Percentiles rank a stretch among this genome's conserved stretches.
Evolutionary conservation across 1,140 invertebrate species (phyloP).

Genomic region (Cryptotermes secundus): DNA sequence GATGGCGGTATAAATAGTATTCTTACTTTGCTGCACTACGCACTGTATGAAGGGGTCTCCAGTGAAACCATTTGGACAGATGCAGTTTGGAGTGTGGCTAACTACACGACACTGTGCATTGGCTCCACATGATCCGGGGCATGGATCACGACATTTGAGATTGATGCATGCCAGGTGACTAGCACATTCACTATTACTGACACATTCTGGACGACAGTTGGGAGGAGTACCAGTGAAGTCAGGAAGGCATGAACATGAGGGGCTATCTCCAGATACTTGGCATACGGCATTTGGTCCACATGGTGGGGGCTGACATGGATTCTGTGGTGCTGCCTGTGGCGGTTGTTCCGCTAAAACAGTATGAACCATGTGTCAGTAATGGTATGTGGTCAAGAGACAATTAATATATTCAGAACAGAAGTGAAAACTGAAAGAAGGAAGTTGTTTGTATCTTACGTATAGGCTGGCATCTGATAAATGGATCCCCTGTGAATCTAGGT

Average conservation of each 20-base stretch:
- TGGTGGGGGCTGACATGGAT: slow-evolving; percentile 45
- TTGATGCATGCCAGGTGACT: slow-evolving; percentile 61
- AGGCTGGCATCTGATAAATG: slow-evolving; percentile 41
- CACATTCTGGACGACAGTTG: slow-evolving; percentile 63
- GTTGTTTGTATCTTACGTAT: slow-evolving; percentile 32
- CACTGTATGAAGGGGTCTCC: slow-evolving; percentile 65
- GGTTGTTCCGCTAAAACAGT: slow-evolving; percentile 40
- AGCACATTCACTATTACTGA: slow-evolving; percentile 62
- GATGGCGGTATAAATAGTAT: slow-evolving; percentile 41
- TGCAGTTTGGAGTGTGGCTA: slow-evolving; percentile 63
- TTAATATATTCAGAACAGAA: neutral
- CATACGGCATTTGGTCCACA: slow-evolving; percentile 55
- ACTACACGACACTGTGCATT: slow-evolving; percentile 60
- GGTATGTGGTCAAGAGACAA: neutral
- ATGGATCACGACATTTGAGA: slow-evolving; percentile 63
- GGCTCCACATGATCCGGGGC: slow-evolving; percentile 63
- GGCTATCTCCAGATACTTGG: slow-evolving; percentile 57
- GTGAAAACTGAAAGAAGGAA: neutral
- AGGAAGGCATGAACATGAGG: slow-evolving; percentile 60
- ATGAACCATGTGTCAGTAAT: neutral
- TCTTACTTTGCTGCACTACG: slow-evolving; percentile 36
- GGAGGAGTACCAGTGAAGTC: slow-evolving; percentile 64
- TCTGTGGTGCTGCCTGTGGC: slow-evolving; percentile 37
- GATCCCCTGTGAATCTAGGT: slow-evolving; percentile 44
- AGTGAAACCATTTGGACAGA: slow-evolving; percentile 56